phyloP scores from a whole-genome alignment of 2,888 invertebrate species.

The Chrysolina oricalcia region DNA sequence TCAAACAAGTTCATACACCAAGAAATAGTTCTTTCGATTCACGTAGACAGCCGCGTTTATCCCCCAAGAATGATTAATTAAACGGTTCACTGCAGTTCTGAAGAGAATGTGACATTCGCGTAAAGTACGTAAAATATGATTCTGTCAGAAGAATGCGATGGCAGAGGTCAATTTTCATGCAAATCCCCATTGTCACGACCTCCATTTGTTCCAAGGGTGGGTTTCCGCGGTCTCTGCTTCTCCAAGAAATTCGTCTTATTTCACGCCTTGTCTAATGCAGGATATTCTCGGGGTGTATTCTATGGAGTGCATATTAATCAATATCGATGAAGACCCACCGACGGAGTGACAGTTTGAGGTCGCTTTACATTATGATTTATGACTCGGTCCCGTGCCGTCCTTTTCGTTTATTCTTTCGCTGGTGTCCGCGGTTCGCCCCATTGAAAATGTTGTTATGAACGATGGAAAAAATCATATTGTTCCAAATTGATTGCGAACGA shows the following conservation, averaged over 20 bases:
- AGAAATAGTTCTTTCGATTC: not conserved
- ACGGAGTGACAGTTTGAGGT: constrained; percentile 62
- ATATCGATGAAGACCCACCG: constrained; percentile 64
- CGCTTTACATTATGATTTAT: constrained; percentile 60
- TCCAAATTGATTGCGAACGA: not conserved
- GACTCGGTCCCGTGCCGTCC: constrained; percentile 35
- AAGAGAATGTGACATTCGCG: constrained; percentile 45
- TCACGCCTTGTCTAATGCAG: constrained; percentile 65
- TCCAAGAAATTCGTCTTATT: constrained; percentile 64
- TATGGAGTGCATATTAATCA: constrained; percentile 65
- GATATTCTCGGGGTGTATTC: constrained; percentile 41
- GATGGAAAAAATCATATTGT: not conserved
- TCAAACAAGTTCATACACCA: not conserved
- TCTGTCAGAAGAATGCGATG: constrained; percentile 44
- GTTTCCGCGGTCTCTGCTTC: constrained; percentile 52
- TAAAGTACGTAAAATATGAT: constrained; percentile 50
- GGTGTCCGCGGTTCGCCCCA: constrained; percentile 52
- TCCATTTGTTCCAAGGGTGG: constrained; percentile 63
- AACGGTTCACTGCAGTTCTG: constrained; percentile 36
- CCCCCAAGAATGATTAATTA: constrained; percentile 41
- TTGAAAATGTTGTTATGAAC: constrained; percentile 34
- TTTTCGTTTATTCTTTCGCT: constrained; percentile 42
- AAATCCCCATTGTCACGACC: constrained; percentile 66
- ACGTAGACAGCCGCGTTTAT: not conserved
- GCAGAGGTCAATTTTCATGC: constrained; percentile 68